phyloP scores from a whole-genome alignment of 2,113 vertebrate genomes.

The Rafetus swinhoei region DNA sequence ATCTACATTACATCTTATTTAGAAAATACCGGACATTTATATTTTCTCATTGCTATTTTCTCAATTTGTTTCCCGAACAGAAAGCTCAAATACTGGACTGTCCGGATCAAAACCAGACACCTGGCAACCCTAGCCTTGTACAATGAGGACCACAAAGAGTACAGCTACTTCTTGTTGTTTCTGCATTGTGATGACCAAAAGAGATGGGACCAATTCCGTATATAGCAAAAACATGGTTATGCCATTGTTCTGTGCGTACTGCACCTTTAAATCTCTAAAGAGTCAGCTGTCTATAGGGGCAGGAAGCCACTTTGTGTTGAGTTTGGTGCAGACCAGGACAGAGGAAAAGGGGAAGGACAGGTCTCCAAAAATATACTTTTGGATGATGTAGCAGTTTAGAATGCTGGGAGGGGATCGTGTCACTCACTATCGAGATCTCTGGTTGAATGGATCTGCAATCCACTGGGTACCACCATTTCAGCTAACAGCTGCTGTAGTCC shows the following conservation, averaged over 20 bases:
- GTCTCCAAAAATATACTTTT: background rate
- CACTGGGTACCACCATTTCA: background rate
- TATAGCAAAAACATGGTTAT: too few relatives aligned
- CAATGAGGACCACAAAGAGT: fast-evolving
- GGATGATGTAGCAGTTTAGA: background rate
- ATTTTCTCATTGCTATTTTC: too few relatives aligned
- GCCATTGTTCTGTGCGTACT: background rate
- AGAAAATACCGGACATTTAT: too few relatives aligned
- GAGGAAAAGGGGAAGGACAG: background rate
- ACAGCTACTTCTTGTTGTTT: background rate
- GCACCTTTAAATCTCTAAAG: background rate
- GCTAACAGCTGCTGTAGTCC: background rate
- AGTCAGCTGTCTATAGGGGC: background rate
- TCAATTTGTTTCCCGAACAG: too few relatives aligned
- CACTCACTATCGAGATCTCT: background rate
- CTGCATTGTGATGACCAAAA: background rate
- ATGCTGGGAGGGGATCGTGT: background rate
- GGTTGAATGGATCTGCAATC: background rate
- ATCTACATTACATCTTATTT: too few relatives aligned
- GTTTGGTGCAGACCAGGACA: background rate
- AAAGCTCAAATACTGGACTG: too few relatives aligned
- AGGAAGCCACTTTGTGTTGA: background rate
- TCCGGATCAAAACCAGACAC: too few relatives aligned
- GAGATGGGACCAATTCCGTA: background rate
- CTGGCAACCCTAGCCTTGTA: background rate